Evolutionary conservation across 2,797 vertebrate genomes (phyloP), one percentile per base, ranked within the genome.

Genomic region (Naso thynnoides): DNA sequence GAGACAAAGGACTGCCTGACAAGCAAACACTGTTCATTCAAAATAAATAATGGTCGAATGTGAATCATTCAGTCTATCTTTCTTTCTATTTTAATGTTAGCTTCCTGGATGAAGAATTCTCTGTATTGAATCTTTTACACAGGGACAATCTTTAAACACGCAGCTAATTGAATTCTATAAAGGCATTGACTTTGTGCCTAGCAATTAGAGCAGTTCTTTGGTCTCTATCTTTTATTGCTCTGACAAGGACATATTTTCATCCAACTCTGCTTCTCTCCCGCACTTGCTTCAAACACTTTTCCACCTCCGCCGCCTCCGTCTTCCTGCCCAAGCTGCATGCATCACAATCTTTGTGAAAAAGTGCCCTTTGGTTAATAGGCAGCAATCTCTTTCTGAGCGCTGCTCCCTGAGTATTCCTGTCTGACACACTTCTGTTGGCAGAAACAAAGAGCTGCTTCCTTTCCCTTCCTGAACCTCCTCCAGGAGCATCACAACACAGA

Each of bases 371-470:
- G 60, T 63, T 78, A 81, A 82, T 38, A 82, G 58, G 68, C 63
- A 62, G 72, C 15, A 10, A 48, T 71, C 42, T 77, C 59, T 85
- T 67, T 62, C 47, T 3, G 57, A 75, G 63, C 4, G 4, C 67
- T 38, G 53, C 71, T 88, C 64, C 67, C 72, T 0, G 44, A 80
- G 72, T 71, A 58, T 72, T 84, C 53, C 82, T 76, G 74, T 75
- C 69, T 85, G 76, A 86, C 82, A 86, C n/a, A 82, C 59, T 76
- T 80, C 55, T 79, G 57, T 31, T 79, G 76, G 79, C 75, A 72
- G 65, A 79, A 67, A 83, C 65, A 86, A 86, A 81, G 69, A 77
- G 48, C 57, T 31, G 56, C 64, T 84, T 78, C 77, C 71, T 72
- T 24, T 73, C 52, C 50, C 49, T 48, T 76, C 60, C 56, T 47